Evolutionary conservation across 37 sponge, comb jelly and placozoan species (phyloP), one percentile per base, ranked within the genome.

Genomic region (Ephydatia muelleri): DNA sequence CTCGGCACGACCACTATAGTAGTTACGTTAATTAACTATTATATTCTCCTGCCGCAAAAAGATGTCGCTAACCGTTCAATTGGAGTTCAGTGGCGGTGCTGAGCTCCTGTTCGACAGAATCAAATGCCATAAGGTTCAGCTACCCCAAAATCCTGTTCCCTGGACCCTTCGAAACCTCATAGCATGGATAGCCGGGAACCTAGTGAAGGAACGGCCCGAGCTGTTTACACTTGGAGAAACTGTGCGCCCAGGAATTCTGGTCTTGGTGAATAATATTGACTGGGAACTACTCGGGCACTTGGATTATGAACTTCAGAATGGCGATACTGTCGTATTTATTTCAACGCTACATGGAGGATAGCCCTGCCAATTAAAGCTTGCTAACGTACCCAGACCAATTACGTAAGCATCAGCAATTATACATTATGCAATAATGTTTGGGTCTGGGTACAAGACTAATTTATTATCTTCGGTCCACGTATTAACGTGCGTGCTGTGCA

Each of bases 321-420:
- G 49, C 5, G 99, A 99, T 72, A 74, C 71, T 34, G 80, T 99
- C 37, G 84, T 97, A 19, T 99, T 99, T 76, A 99, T 99, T 67
- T 99, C 99, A 65, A 99, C 99, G 13, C 81, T 99, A 65, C 99
- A 99, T 83, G 99, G 99, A 19, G 99, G 99, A 11, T 98, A n/a
- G 57, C 77, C 1, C 38, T 21, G 30, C 11, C 40, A 34, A n/a
- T n/a, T 65, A 30, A 37, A n/a, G n/a, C n/a, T n/a, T n/a, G n/a
- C n/a, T n/a, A n/a, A n/a, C n/a, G n/a, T n/a, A n/a, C n/a, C n/a
- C n/a, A n/a, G n/a, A n/a, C n/a, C n/a, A n/a, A n/a, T n/a, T n/a
- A n/a, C n/a, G n/a, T n/a, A n/a, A n/a, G n/a, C n/a, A n/a, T n/a
- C n/a, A n/a, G n/a, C n/a, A n/a, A n/a, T n/a, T n/a, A n/a, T n/a